phyloP scores from a whole-genome alignment of 2,888 invertebrate species.

The Eupeodes luniger region DNA sequence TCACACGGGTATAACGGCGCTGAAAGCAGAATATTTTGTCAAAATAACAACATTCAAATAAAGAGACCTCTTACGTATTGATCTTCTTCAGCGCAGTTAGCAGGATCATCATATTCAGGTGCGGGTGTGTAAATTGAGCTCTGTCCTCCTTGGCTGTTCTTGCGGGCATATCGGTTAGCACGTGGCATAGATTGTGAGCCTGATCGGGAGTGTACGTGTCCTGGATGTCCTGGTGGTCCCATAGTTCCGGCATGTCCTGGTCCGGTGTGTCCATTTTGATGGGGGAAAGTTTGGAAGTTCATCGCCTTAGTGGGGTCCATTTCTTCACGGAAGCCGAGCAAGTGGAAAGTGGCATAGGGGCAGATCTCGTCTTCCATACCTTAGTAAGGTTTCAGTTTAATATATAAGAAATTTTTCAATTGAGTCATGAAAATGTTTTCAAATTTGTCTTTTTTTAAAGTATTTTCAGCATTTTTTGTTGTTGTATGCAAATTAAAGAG shows the following conservation, averaged over 20 bases:
- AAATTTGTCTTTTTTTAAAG: not conserved
- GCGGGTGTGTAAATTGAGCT: conserved; percentile 93
- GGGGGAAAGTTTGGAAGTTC: conserved; percentile 95
- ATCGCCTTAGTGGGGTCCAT: conserved; percentile 96
- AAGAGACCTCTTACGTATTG: conserved; percentile 88
- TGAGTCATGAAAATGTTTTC: conserved; percentile 38
- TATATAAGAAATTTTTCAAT: conserved; percentile 24
- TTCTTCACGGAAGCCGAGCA: conserved; percentile 97
- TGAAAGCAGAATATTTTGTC: conserved; percentile 68
- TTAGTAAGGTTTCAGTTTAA: conserved; percentile 81
- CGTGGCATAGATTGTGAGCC: conserved; percentile 95
- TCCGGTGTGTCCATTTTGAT: conserved; percentile 87
- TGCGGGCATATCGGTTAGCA: conserved; percentile 89
- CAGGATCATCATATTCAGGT: conserved; percentile 96
- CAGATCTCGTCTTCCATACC: conserved; percentile 98
- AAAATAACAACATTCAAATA: no score
- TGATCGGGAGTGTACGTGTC: conserved; percentile 92
- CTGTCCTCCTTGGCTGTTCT: conserved; percentile 92
- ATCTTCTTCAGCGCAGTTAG: conserved; percentile 95
- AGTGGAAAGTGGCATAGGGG: conserved; percentile 98
- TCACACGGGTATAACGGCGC: conserved; percentile 90
- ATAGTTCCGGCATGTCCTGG: conserved; percentile 92
- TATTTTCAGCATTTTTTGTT: conserved; percentile 10
- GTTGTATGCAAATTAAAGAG: conserved; percentile 55
- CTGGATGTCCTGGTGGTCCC: conserved; percentile 91